Conservation (phyloP, 2,888 invertebrate genomes). For the Lapara coniferarum region DNA sequence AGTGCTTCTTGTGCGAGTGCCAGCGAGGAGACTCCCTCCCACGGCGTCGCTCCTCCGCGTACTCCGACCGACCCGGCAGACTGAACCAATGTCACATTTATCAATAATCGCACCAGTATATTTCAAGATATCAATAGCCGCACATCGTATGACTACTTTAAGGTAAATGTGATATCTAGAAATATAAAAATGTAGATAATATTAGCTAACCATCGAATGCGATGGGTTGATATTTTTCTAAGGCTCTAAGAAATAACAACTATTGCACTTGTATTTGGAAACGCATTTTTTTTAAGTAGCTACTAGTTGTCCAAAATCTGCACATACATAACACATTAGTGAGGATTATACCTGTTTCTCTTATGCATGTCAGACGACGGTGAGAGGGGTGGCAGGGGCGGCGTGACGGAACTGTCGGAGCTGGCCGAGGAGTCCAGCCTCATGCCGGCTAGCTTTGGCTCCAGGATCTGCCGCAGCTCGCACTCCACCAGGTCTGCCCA, state of each 20-base stretch:
- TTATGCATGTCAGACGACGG: conserved; percentile 83
- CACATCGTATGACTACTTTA: too few relatives aligned
- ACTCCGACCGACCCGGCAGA: conserved; percentile 84
- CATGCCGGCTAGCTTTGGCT: conserved; percentile 87
- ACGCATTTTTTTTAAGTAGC: background rate
- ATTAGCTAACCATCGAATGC: too few relatives aligned
- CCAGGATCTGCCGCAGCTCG: conserved; percentile 89
- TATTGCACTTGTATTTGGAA: background rate
- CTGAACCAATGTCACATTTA: conserved; percentile 57
- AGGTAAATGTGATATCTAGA: too few relatives aligned
- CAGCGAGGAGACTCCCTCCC: conserved; percentile 77
- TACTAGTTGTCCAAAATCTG: background rate
- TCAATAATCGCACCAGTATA: background rate
- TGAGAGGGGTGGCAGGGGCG: conserved; percentile 90
- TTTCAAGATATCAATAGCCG: too few relatives aligned
- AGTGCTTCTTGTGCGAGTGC: conserved; percentile 82
- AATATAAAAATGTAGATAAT: too few relatives aligned
- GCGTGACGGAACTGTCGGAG: conserved; percentile 88
- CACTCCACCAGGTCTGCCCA: conserved; percentile 93
- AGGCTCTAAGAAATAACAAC: too few relatives aligned
- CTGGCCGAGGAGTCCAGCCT: conserved; percentile 86
- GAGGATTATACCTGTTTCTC: conserved; percentile 70
- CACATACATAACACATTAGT: background rate
- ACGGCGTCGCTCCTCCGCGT: conserved; percentile 70
- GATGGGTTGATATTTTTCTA: too few relatives aligned